Percentiles rank a stretch among this genome's conserved stretches.
These are phyloP conservation scores for Poicephalus meyeri DNA, from an alignment of 2,113 vertebrate species.

Conservation along the genomic window DNA sequence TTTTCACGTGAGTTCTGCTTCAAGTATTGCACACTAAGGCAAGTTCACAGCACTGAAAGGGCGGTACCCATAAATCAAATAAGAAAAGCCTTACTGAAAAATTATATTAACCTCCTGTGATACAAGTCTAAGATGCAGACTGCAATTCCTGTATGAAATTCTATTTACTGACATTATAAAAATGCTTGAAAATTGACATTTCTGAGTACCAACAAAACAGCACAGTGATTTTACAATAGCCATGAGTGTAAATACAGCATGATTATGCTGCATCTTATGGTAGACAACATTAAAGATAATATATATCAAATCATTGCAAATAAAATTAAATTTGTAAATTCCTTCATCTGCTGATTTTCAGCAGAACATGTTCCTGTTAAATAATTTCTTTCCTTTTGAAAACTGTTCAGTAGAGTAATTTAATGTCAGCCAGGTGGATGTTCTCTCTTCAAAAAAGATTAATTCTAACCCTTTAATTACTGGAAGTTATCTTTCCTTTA, in stretches of 20 bases:
- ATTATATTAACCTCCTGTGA: background rate
- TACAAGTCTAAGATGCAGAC: background rate
- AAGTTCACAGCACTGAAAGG: background rate
- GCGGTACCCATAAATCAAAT: background rate
- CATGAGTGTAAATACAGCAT: background rate
- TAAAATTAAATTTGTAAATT: background rate
- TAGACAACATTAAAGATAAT: background rate
- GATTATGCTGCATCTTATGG: background rate
- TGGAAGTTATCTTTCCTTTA: constrained; percentile 29
- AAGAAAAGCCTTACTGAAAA: background rate
- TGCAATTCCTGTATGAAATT: background rate
- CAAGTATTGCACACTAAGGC: background rate
- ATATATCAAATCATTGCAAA: background rate
- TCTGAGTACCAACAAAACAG: background rate
- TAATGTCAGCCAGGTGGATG: background rate
- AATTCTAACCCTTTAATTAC: constrained; percentile 27
- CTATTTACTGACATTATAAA: background rate
- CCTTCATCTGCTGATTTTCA: background rate
- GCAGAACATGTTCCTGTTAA: background rate
- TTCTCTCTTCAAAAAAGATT: constrained; percentile 10
- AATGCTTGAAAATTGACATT: background rate
- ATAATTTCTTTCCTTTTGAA: background rate
- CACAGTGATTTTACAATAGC: background rate
- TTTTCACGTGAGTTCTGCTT: background rate
- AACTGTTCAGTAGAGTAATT: background rate